Base-by-base conservation (phyloP, 1,140 invertebrate species). In the Cydia fagiglandana region DNA sequence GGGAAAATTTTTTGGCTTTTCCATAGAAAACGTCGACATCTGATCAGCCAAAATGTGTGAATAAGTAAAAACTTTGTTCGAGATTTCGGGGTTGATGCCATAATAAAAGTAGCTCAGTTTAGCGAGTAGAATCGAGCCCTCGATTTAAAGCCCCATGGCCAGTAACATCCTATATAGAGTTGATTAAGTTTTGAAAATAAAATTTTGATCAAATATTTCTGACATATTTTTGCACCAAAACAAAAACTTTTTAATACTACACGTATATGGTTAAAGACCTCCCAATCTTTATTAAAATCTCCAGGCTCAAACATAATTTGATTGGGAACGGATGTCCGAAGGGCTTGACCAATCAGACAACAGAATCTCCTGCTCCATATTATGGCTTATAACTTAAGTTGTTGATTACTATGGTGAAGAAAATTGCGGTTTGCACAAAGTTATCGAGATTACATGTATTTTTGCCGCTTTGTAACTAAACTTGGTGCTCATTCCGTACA, bases 371-470 rank as follows among this genome's bases (percentile, higher is more conserved):
- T 61, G 56, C 20, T 61, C 56, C 30, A 70, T 17, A 70, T 70
- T 70, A 70, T 41, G 56, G 9, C 20, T 61, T 61, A 61, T 61
- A 61, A 61, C 56, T 20, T 61, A 61, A 17, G 38, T 70, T 38
- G 66, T 17, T 41, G 34, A 70, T 70, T 70, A 41, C 66, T 38
- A 70, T 70, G 56, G 66, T 70, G 66, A 3, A 38, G 66, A 17
- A 70, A 70, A 70, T 70, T 70, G 24, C 66, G n/a, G 66, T 70
- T 34, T 70, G 38, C 66, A 45, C 34, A 38, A 70, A 70, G 15
- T 70, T 38, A 70, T 38, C 30, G n/a, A 70, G 66, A 70, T 70
- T 41, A 70, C 38, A 70, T 70, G n/a, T 38, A 70, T 70, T 70
- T 70, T 45, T 13, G n/a, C 34, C 38, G 30, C 17, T 70, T 70